Conservation (phyloP, 2,113 vertebrate species). For the Xiphophorus maculatus region DNA sequence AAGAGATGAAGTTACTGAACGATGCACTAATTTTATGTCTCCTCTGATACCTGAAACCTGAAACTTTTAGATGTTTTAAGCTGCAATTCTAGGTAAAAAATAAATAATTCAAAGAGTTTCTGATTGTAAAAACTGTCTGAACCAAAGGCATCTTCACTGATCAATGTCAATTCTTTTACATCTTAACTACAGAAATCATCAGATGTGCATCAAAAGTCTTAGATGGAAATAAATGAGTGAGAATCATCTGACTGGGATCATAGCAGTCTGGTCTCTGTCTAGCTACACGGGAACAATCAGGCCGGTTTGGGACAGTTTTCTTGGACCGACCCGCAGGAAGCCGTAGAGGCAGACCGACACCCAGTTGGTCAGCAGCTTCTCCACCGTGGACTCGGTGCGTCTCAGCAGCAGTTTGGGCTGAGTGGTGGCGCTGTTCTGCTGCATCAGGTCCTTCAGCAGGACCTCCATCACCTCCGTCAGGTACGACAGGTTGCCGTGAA, state of each 20-base stretch:
- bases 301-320: no score
- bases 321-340: constrained; percentile 87
- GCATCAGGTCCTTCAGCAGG: constrained; percentile 89
- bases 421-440: constrained; percentile 82
- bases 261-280: not conserved
- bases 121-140: not conserved
- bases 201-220: not conserved
- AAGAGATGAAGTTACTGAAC: not conserved
- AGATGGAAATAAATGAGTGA: not conserved
- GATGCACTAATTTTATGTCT: not conserved
- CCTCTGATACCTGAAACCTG: not conserved
- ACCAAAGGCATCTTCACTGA: no score
- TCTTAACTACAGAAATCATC: not conserved
- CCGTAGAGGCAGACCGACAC: constrained; percentile 97
- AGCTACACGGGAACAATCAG: no score
- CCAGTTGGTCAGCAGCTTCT: constrained; percentile 97
- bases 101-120: not conserved
- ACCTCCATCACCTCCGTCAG: constrained; percentile 91
- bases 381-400: constrained; percentile 91
- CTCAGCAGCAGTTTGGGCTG: constrained; percentile 93
- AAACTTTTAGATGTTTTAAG: not conserved
- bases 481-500: constrained; percentile 91
- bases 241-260: not conserved
- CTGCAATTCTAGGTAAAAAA: no score
- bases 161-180: not conserved